Evolutionary conservation across 2,113 vertebrate species (phyloP).

Genomic region (Ailurus styani): DNA sequence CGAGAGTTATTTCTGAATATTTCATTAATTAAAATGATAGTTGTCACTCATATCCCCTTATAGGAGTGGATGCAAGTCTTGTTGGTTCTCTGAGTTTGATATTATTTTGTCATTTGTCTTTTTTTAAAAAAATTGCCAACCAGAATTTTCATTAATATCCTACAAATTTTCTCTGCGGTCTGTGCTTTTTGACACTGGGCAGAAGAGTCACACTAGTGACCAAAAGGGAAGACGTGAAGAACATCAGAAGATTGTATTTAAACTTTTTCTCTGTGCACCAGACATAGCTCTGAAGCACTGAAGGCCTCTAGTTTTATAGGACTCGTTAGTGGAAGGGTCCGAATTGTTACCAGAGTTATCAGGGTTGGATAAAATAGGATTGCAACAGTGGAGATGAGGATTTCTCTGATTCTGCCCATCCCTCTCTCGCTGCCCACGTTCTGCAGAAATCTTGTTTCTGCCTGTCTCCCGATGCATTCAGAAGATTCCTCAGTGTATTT

Average conservation of each 20-base stretch:
- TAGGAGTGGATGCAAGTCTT: neutral
- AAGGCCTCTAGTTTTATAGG: neutral
- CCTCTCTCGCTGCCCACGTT: neutral
- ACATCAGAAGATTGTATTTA: neutral
- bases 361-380: neutral
- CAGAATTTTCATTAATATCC: neutral
- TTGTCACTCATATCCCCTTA: neutral
- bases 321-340: neutral
- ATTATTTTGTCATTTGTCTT: neutral
- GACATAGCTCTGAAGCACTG: neutral
- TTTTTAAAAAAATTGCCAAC: neutral
- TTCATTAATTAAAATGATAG: conserved; percentile 3
- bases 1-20: neutral
- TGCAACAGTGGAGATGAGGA: neutral
- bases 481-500: neutral
- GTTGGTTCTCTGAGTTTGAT: neutral
- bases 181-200: neutral
- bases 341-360: neutral
- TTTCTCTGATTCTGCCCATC: neutral
- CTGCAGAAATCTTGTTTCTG: neutral
- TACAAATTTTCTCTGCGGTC: neutral
- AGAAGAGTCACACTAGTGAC: neutral
- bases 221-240: neutral
- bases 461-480: neutral
- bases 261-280: neutral